Conservation (phyloP, 2,888 invertebrate genomes). For the Hipparchia sbordonii region DNA sequence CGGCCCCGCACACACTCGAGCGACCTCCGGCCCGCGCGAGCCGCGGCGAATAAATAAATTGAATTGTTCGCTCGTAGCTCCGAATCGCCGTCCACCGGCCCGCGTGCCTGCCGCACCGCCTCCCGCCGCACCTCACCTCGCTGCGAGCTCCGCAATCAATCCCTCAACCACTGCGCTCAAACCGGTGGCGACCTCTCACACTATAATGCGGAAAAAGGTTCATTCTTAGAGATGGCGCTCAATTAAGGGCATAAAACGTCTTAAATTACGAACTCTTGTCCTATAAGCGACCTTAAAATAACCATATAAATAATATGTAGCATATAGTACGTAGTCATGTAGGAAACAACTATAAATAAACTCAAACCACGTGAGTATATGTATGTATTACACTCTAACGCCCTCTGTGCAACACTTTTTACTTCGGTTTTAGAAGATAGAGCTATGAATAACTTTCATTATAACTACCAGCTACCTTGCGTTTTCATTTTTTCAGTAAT, state of each 20-base stretch:
- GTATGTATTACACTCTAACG: not conserved
- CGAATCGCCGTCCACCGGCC: constrained; percentile 42
- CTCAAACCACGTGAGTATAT: no score
- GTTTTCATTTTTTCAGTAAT: no score
- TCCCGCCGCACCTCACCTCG: constrained; percentile 38
- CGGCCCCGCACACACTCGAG: constrained; percentile 76
- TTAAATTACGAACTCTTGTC: no score
- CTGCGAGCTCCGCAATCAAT: constrained; percentile 40
- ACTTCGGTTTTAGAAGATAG: not conserved
- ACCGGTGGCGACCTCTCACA: constrained; percentile 39
- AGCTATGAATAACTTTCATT: not conserved
- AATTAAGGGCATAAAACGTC: no score
- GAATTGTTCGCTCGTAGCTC: constrained; percentile 42
- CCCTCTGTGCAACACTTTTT: constrained; percentile 4
- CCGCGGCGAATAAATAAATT: constrained; percentile 77
- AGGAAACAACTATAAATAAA: no score
- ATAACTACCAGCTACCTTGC: no score
- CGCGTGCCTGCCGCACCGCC: constrained; percentile 39
- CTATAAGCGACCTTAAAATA: no score
- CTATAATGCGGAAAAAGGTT: not conserved
- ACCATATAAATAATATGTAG: no score
- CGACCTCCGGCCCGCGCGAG: constrained; percentile 82
- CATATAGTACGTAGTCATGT: no score
- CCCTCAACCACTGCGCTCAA: constrained; percentile 40
- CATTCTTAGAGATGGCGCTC: constrained; percentile 38